Percentiles rank a stretch among this genome's conserved stretches.
Evolutionary conservation across 2,113 vertebrate genomes (phyloP).

Genomic region (Heteronetta atricapilla): DNA sequence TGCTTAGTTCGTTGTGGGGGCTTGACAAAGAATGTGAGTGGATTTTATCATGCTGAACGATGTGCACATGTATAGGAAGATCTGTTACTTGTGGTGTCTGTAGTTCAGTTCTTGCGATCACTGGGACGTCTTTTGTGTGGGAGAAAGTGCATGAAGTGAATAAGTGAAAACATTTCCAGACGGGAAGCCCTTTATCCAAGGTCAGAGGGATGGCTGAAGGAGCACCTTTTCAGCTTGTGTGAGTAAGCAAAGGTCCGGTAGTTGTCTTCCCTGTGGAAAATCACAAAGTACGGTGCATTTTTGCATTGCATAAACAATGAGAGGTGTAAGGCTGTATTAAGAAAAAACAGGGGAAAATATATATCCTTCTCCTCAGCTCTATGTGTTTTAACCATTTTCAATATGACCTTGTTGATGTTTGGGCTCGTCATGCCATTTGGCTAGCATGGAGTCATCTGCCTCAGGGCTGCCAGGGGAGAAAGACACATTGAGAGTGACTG

Average conservation of each 20-base stretch:
- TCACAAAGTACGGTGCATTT: not conserved
- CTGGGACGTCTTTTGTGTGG: not conserved
- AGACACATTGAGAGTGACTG: not conserved
- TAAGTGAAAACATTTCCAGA: not conserved
- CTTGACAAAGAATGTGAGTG: not conserved
- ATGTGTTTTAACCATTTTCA: not conserved
- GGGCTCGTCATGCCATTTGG: not conserved
- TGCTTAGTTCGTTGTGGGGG: not conserved
- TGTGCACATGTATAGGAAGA: not conserved
- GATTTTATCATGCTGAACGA: fast-evolving
- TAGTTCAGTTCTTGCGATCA: not conserved
- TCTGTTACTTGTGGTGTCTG: fast-evolving
- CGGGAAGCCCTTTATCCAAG: not conserved
- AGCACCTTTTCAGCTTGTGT: not conserved
- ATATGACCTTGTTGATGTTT: not conserved
- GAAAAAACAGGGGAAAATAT: not conserved
- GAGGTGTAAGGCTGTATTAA: not conserved
- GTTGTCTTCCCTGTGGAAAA: not conserved
- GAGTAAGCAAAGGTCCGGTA: not conserved
- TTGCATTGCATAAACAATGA: not conserved
- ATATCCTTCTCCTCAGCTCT: not conserved
- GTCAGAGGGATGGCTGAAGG: not conserved
- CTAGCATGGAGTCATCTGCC: not conserved
- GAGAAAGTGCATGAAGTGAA: not conserved
- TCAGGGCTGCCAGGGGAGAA: not conserved